Evolutionary conservation across 1,140 invertebrate genomes (phyloP), one percentile per base, ranked within the genome.

Genomic region (Diuraphis noxia): DNA sequence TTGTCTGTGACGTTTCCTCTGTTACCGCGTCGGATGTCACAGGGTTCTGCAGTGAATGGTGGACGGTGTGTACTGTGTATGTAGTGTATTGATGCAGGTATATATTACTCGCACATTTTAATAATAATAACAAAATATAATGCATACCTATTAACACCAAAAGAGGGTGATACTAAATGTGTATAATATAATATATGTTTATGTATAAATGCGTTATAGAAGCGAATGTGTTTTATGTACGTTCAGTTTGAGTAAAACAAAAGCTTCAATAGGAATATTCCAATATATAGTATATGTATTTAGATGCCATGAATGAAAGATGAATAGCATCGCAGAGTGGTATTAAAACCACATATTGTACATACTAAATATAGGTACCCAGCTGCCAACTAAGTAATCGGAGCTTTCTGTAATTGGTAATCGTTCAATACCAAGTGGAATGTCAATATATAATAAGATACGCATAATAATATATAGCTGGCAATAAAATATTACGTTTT

Each of bases 1-100:
- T 88, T 88, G 86, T 88, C 43, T 52, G 85, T 49, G 85, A 86
- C 86, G 52, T 40, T 46, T n/a, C 40, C 40, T 30, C 43, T 46
- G 19, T 34, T 63, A 52, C 49, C 43, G 13, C 46, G 49, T 87
- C 46, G 49, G 85, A 87, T 87, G 85, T 86, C 84, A 86, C 46
- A 86, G 85, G 46, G 49, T n/a, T 72, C 56, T 56, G 49, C 49
- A 30, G 30, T 49, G 40, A 10, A 82, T 38, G 23, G 30, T 30
- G 21, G n/a, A n/a, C n/a, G n/a, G n/a, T n/a, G n/a, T n/a, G n/a
- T n/a, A n/a, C n/a, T n/a, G n/a, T n/a, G 30, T 63, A 4, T 34
- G n/a, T n/a, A 5, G 30, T n/a, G n/a, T n/a, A 72, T n/a, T 17
- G n/a, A 72, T n/a, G 56, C 56, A 72, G 56, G 56, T 72, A 72